A percentile compares a stretch with the other conserved stretches of the same genome.
These are phyloP conservation scores for Graptemys geographica DNA, from an alignment of 2,797 vertebrate genomes.

Conservation along the genomic window DNA sequence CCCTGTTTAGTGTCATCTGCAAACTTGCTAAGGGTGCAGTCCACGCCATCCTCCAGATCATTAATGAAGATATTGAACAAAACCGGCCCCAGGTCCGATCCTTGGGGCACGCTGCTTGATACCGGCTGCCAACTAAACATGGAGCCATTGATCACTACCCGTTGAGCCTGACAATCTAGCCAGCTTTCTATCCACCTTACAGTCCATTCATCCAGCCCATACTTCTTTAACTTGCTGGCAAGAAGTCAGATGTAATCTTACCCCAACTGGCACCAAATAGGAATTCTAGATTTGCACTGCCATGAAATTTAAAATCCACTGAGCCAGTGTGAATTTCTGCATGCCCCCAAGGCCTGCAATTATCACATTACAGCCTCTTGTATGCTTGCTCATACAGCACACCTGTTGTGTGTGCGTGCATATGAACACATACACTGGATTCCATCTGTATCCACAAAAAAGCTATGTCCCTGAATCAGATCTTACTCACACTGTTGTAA, in stretches of 20 bases:
- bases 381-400: not conserved
- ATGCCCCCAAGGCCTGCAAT: rapidly evolving
- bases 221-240: too few species aligned
- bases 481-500: rapidly evolving
- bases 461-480: not conserved
- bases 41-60: too few species aligned
- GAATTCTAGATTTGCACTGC: not conserved
- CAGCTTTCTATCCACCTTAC: too few species aligned
- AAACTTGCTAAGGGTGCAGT: too few species aligned
- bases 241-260: not conserved
- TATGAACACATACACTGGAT: not conserved
- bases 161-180: too few species aligned
- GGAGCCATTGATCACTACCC: too few species aligned
- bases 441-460: not conserved
- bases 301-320: not conserved
- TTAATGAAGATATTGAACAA: too few species aligned
- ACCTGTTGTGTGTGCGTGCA: not conserved
- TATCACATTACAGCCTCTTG: not conserved
- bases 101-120: too few species aligned
- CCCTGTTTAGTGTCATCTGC: too few species aligned
- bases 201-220: too few species aligned
- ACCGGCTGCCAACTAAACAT: too few species aligned
- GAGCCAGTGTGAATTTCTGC: not conserved
- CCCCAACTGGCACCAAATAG: not conserved
- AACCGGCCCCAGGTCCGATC: too few species aligned